Evolutionary conservation across 2,113 vertebrate genomes (phyloP).

Genomic region (Chaetura pelagica): DNA sequence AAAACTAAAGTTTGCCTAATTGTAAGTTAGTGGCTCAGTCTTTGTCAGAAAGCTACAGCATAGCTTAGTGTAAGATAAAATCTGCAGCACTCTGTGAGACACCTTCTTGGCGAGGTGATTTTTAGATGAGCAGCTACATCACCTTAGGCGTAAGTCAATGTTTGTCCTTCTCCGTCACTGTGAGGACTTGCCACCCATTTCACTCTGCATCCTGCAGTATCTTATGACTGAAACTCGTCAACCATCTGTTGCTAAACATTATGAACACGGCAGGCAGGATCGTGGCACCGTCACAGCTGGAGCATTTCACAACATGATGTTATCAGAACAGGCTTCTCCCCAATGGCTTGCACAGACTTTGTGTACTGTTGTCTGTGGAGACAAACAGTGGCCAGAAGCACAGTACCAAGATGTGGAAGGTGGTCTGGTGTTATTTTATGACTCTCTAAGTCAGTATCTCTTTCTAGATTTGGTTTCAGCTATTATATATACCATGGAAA

Average conservation of each 20-base stretch:
- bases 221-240: not conserved
- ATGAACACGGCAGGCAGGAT: not conserved
- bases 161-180: not conserved
- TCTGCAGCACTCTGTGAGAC: not conserved
- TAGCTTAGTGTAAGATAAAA: not conserved
- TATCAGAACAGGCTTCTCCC: not conserved
- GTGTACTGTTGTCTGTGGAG: fast-evolving
- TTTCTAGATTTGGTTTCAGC: not conserved
- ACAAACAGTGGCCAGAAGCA: not conserved
- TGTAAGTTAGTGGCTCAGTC: not conserved
- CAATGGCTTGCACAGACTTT: not conserved
- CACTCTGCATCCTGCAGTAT: not conserved
- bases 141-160: fast-evolving
- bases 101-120: not conserved
- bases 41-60: not conserved
- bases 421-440: not conserved
- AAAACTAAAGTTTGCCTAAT: not conserved
- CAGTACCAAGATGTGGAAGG: not conserved
- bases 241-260: not conserved
- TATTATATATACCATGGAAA: not conserved
- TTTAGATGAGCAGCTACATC: not conserved
- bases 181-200: not conserved
- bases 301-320: not conserved
- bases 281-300: fast-evolving
- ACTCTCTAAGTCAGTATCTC: not conserved